These are phyloP conservation scores for Malaclemys terrapin DNA, from an alignment of 2,113 vertebrate species.

Conservation along the genomic window DNA sequence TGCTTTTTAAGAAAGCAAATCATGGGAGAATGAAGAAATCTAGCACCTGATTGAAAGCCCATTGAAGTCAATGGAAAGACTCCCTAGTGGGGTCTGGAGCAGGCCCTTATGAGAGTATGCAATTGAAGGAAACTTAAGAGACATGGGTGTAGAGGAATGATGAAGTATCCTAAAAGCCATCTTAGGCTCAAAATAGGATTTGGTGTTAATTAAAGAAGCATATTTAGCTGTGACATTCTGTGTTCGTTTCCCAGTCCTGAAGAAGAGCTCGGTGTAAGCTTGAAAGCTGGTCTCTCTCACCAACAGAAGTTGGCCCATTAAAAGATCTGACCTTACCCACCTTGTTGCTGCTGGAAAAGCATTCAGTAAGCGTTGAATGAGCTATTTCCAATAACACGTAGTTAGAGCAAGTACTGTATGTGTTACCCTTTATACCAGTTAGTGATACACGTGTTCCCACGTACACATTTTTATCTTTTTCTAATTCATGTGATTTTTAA, in stretches of 20 bases:
- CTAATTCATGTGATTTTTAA: not conserved
- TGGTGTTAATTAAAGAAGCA: not conserved
- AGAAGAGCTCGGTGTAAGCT: not conserved
- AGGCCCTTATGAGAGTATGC: not conserved
- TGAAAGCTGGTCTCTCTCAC: not conserved
- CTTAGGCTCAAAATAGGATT: not conserved
- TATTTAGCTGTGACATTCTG: not conserved
- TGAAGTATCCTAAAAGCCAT: not conserved
- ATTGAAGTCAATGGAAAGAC: not conserved
- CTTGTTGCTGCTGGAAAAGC: not conserved
- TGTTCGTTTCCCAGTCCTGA: not conserved
- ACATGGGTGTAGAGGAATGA: not conserved
- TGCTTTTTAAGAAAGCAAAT: not conserved
- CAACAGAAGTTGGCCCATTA: not conserved
- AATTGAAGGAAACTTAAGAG: not conserved
- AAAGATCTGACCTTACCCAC: not conserved
- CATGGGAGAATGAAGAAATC: not conserved
- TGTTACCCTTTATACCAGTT: not conserved
- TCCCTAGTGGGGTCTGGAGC: not conserved
- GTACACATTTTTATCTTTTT: not conserved
- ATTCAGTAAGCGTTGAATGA: not conserved
- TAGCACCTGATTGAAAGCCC: not conserved
- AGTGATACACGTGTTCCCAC: not conserved
- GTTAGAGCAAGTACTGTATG: not conserved
- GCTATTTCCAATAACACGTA: not conserved